These are phyloP conservation scores for Gyps fulvus DNA, from an alignment of 2,113 vertebrate genomes.

Conservation along the genomic window DNA sequence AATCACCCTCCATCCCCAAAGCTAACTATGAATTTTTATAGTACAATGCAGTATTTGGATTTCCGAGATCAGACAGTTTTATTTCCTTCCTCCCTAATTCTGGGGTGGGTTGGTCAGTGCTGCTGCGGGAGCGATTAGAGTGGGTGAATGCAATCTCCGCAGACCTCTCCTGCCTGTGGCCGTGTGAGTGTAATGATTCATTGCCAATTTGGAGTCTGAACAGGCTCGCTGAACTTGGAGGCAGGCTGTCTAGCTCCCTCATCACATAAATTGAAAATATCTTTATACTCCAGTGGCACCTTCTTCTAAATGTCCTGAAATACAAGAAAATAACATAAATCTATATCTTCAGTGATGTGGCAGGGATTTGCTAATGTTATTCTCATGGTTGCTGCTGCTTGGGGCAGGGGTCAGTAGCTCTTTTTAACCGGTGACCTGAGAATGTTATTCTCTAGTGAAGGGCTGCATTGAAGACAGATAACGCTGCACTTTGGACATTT, in stretches of 20 bases:
- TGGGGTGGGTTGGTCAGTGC: not conserved
- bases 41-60: not conserved
- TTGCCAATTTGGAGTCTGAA: constrained; percentile 54
- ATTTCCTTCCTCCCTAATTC: not conserved
- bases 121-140: not conserved
- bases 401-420: not conserved
- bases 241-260: constrained; percentile 47
- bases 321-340: constrained; percentile 28
- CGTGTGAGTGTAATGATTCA: not conserved
- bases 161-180: constrained; percentile 32
- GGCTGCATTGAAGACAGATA: constrained; percentile 2
- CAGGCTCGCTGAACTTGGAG: constrained; percentile 41
- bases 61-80: constrained; percentile 27
- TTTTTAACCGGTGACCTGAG: not conserved
- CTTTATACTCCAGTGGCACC: constrained; percentile 6
- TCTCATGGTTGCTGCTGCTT: not conserved
- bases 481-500: not conserved
- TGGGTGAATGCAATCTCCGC: constrained; percentile 13
- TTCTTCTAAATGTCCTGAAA: constrained; percentile 27
- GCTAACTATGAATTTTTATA: constrained; percentile 12
- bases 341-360: not conserved
- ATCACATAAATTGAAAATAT: constrained; percentile 37
- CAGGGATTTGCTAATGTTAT: constrained; percentile 1
- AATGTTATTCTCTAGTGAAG: not conserved
- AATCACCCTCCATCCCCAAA: constrained; percentile 19